phyloP scores from a whole-genome alignment of 1,140 invertebrate genomes.

The Oppia nitens region DNA sequence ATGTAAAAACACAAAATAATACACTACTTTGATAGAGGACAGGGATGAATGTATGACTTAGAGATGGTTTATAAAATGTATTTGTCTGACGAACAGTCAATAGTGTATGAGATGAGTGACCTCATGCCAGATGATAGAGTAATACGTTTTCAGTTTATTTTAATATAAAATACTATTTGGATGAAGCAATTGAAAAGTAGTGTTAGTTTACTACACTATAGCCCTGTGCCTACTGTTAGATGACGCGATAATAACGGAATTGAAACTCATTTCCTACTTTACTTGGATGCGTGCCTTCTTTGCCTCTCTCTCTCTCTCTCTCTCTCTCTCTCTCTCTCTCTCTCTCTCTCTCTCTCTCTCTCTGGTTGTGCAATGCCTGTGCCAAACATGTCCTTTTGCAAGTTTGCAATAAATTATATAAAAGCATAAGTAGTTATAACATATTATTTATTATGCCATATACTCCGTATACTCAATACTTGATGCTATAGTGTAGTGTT shows the following conservation, averaged over 20 bases:
- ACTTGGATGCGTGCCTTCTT: neutral
- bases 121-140: neutral
- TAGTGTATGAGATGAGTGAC: neutral
- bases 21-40: no score
- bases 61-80: no score
- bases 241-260: conserved; percentile 1
- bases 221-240: neutral
- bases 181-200: neutral
- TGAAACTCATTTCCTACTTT: neutral
- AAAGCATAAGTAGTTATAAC: neutral
- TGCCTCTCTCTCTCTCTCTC: neutral
- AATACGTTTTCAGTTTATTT: neutral
- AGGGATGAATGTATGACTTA: no score
- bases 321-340: neutral
- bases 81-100: neutral
- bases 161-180: neutral
- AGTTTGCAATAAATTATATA: neutral
- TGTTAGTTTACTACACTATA: neutral
- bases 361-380: no score
- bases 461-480: neutral
- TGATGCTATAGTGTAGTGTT: neutral
- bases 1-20: no score
- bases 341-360: neutral
- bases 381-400: neutral
- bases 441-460: neutral